Evolutionary conservation across 1,140 invertebrate species (phyloP).

Genomic region (Ceratosolen solmsi): DNA sequence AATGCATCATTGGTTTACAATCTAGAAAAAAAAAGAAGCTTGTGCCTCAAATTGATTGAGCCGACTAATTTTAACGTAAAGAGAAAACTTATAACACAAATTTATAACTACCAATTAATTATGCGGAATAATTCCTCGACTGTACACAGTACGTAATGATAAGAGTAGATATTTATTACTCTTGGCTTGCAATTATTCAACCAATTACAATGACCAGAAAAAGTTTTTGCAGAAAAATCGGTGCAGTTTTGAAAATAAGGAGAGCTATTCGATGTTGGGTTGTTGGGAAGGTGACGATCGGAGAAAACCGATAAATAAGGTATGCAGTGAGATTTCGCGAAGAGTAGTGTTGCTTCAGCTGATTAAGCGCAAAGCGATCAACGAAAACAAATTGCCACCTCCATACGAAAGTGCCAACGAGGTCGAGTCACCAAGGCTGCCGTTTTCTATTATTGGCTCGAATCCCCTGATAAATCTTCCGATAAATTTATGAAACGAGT

Average conservation of each 20-base stretch:
- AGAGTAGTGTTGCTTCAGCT: background rate
- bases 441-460: constrained; percentile 4
- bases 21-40: no score
- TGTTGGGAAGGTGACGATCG: background rate
- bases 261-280: no score
- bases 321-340: background rate
- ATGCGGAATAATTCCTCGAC: no score
- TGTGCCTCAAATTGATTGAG: no score
- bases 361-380: constrained; percentile 15
- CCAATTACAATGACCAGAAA: background rate
- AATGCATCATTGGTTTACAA: no score
- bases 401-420: background rate
- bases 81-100: no score
- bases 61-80: no score
- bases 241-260: no score
- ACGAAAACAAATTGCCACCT: constrained; percentile 22
- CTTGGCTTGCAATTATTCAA: background rate
- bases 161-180: no score
- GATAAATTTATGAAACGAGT: constrained; percentile 18
- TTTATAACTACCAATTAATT: no score
- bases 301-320: background rate
- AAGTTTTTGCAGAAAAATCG: no score
- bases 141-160: no score
- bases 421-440: background rate
- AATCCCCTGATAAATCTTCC: background rate